Evolutionary conservation across 2,888 invertebrate genomes (phyloP).

Genomic region (Amiota communis): DNA sequence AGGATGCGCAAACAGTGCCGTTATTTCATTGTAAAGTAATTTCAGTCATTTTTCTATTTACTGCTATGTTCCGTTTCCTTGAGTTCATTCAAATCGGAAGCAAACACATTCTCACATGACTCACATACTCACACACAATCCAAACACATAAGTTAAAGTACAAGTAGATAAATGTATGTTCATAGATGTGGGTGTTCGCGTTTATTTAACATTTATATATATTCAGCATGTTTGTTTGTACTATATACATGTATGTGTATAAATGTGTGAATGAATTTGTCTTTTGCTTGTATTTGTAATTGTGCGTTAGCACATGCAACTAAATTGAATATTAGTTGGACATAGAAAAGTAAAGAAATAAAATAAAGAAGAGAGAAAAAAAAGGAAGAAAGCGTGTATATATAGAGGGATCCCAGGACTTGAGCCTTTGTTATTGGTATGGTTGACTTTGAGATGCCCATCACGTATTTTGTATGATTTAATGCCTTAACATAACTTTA

Average conservation of each 20-base stretch:
- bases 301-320: background rate
- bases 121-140: background rate
- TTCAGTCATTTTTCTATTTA: conserved; percentile 14
- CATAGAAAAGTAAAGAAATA: conserved; percentile 8
- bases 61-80: conserved; percentile 20
- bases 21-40: background rate
- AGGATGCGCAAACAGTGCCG: background rate
- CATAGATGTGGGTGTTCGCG: too few relatives aligned
- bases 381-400: background rate
- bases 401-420: too few relatives aligned
- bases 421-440: too few relatives aligned
- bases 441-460: too few relatives aligned
- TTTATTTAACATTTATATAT: too few relatives aligned
- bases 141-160: background rate
- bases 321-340: conserved; percentile 1
- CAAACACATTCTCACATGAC: background rate
- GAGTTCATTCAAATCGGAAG: conserved; percentile 9
- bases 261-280: background rate
- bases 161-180: too few relatives aligned
- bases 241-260: too few relatives aligned
- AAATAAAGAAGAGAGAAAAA: conserved; percentile 20
- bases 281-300: conserved; percentile 1
- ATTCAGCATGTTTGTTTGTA: too few relatives aligned
- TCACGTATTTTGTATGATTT: too few relatives aligned
- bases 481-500: too few relatives aligned